Conservation (phyloP, 2,797 vertebrate genomes). For the Chiropotes sagulatus region DNA sequence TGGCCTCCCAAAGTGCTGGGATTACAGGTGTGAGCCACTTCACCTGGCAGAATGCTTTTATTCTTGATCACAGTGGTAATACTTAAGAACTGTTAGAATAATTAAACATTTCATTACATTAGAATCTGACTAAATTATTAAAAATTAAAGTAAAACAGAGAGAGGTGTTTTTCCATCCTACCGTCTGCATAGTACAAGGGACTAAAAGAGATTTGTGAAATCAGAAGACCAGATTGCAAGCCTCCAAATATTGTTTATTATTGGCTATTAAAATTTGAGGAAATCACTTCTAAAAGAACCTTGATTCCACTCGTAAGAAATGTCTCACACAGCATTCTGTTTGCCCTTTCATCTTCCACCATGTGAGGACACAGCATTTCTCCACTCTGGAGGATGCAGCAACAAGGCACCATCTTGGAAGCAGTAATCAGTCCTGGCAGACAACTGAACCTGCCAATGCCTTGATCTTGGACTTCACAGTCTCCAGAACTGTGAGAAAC, state of each 20-base stretch:
- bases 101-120: neutral
- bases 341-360: neutral
- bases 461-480: neutral
- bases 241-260: neutral
- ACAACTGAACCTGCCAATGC: neutral
- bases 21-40: neutral
- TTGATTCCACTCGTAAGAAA: too few relatives aligned
- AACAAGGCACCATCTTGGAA: accelerated
- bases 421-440: neutral
- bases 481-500: neutral
- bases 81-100: neutral
- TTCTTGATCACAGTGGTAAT: neutral
- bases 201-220: neutral
- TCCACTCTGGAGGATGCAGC: neutral
- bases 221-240: neutral
- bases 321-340: too few relatives aligned
- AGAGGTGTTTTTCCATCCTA: neutral
- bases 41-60: neutral
- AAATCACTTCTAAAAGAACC: neutral
- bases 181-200: neutral
- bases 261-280: neutral
- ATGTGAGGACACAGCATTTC: neutral
- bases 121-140: neutral
- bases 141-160: neutral
- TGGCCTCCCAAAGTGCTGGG: neutral